These are phyloP conservation scores for Pavo muticus DNA, from an alignment of 2,113 vertebrate species.

Conservation along the genomic window DNA sequence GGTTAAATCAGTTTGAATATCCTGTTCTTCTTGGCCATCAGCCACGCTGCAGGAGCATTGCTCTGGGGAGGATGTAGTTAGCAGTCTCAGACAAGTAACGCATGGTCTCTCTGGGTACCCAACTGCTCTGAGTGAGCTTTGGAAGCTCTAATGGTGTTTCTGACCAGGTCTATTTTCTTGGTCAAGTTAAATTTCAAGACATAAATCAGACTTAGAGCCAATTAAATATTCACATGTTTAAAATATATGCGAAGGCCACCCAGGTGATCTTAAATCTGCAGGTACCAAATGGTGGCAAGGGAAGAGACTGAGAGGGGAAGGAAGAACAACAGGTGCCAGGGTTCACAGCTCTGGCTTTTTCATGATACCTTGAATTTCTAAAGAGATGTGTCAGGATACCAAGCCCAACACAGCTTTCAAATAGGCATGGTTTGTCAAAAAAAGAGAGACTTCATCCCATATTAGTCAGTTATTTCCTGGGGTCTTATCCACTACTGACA, in stretches of 20 bases:
- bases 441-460: not conserved
- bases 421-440: not conserved
- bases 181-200: not conserved
- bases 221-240: not conserved
- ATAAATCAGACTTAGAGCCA: not conserved
- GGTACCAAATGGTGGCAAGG: not conserved
- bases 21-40: not conserved
- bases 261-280: not conserved
- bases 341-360: not conserved
- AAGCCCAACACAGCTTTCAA: not conserved
- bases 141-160: not conserved
- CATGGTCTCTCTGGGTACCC: not conserved
- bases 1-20: conserved; percentile 41
- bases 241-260: not conserved
- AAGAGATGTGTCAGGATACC: not conserved
- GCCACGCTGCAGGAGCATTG: not conserved
- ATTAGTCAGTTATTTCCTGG: not conserved
- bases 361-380: not conserved
- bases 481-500: not conserved
- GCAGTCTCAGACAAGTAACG: not conserved
- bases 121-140: not conserved
- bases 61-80: not conserved
- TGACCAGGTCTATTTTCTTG: not conserved
- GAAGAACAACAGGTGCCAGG: not conserved
- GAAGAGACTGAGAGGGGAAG: not conserved